A percentile compares a stretch with the other conserved stretches of the same genome.
phyloP scores from a whole-genome alignment of 2,113 vertebrate species.

The Tinamus guttatus region DNA sequence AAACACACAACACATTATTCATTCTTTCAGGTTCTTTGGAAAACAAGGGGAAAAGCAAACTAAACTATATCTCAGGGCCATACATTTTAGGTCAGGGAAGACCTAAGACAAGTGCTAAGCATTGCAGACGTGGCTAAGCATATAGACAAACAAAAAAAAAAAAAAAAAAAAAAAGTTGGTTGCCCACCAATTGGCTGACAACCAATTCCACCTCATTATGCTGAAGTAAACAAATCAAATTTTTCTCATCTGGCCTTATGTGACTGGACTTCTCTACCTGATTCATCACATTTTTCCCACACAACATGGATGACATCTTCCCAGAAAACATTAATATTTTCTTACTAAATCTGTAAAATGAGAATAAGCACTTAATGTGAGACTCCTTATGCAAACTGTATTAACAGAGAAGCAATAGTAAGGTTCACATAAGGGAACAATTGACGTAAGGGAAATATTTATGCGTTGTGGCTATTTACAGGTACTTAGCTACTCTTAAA shows the following conservation, averaged over 20 bases:
- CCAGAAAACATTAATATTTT: background rate
- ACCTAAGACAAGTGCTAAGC: rapidly evolving
- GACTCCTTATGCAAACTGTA: background rate
- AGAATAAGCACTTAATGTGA: background rate
- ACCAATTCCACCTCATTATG: background rate
- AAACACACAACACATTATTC: background rate
- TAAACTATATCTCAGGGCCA: background rate
- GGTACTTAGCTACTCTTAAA: background rate
- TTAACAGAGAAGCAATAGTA: rapidly evolving
- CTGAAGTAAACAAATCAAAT: background rate
- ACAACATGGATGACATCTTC: background rate
- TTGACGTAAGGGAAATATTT: background rate
- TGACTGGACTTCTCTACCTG: background rate
- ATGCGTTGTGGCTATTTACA: rapidly evolving
- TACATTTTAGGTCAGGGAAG: background rate
- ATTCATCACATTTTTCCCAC: background rate
- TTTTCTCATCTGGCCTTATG: background rate
- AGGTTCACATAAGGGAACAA: background rate
- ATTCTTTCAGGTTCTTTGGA: background rate
- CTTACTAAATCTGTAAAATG: background rate
- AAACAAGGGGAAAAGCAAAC: background rate
- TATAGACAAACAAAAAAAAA: too few species aligned
- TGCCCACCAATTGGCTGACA: too few species aligned
- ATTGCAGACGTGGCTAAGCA: background rate
- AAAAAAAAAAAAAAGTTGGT: too few species aligned